These are phyloP conservation scores for Epinephelus lanceolatus DNA, from an alignment of 2,113 vertebrate species.

Conservation along the genomic window DNA sequence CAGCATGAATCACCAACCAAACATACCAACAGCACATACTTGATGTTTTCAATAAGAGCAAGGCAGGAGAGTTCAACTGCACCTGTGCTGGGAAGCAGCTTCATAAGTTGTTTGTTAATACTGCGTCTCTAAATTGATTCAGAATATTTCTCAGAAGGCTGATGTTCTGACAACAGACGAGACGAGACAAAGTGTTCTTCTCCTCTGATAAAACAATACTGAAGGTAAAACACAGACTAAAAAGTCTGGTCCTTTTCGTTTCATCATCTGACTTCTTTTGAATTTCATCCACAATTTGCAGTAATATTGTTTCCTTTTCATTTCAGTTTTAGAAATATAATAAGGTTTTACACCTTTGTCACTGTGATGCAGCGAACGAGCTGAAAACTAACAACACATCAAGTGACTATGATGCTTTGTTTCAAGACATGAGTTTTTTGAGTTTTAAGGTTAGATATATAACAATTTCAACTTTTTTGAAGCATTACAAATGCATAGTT, in stretches of 20 bases:
- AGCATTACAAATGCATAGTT: not conserved
- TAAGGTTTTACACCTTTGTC: not conserved
- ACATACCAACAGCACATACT: constrained; percentile 15
- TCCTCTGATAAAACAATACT: not conserved
- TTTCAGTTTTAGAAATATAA: not conserved
- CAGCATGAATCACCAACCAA: constrained; percentile 26
- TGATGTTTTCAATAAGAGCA: constrained; percentile 9
- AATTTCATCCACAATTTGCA: not conserved
- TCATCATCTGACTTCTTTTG: not conserved
- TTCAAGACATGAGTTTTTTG: not conserved
- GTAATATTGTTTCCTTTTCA: not conserved
- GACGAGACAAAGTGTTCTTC: not conserved
- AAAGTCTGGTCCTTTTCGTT: not conserved
- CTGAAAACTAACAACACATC: not conserved
- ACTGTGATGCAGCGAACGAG: not conserved
- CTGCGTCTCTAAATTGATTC: constrained; percentile 12
- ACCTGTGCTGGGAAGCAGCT: constrained; percentile 1
- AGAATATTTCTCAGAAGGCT: constrained; percentile 48
- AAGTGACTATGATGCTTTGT: not conserved
- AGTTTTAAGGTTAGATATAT: not conserved
- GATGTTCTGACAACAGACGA: constrained; percentile 23
- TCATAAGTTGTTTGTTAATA: constrained; percentile 18
- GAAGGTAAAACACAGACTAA: not conserved
- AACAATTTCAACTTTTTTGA: not conserved
- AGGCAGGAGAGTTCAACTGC: not conserved